phyloP scores from a whole-genome alignment of 2,113 vertebrate genomes.

The Fukomys damarensis region DNA sequence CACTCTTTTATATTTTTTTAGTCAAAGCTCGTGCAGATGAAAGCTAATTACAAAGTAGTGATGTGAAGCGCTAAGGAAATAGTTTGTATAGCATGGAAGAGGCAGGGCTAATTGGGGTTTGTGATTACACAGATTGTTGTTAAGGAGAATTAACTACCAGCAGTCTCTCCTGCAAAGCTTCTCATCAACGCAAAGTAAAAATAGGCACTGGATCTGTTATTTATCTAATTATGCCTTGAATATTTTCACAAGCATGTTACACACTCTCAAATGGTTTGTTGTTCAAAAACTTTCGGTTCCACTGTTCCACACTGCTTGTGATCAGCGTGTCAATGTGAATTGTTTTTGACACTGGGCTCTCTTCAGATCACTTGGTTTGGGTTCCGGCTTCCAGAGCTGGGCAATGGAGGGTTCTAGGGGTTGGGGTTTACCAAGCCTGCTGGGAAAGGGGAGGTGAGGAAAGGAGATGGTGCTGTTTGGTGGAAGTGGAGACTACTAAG shows the following conservation, averaged over 20 bases:
- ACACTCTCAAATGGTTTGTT: constrained; percentile 88
- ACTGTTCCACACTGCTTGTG: constrained; percentile 82
- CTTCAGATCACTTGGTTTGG: constrained; percentile 45
- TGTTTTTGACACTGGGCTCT: constrained; percentile 69
- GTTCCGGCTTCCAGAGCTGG: constrained; percentile 9
- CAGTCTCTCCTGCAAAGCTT: constrained; percentile 95
- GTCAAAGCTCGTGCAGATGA: constrained; percentile 95
- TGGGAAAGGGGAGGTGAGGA: too few species aligned
- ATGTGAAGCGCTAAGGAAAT: constrained; percentile 94
- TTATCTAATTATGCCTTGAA: constrained; percentile 93
- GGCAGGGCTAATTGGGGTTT: constrained; percentile 98
- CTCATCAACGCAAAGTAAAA: constrained; percentile 95
- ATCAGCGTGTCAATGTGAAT: constrained; percentile 83
- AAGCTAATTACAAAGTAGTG: constrained; percentile 99
- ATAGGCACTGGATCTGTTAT: constrained; percentile 93
- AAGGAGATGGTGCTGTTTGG: background rate
- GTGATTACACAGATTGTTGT: constrained; percentile 99
- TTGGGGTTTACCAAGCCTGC: background rate
- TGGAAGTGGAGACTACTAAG: background rate
- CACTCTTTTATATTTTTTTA: constrained; percentile 96
- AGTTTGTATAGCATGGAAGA: constrained; percentile 94
- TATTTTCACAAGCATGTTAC: constrained; percentile 90
- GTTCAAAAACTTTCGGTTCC: constrained; percentile 87
- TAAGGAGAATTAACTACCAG: constrained; percentile 98
- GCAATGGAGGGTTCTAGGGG: background rate